A percentile compares a stretch with the other conserved stretches of the same genome.
Conservation (phyloP, 2,888 invertebrate species). For the Cyrtodaria siliqua region DNA sequence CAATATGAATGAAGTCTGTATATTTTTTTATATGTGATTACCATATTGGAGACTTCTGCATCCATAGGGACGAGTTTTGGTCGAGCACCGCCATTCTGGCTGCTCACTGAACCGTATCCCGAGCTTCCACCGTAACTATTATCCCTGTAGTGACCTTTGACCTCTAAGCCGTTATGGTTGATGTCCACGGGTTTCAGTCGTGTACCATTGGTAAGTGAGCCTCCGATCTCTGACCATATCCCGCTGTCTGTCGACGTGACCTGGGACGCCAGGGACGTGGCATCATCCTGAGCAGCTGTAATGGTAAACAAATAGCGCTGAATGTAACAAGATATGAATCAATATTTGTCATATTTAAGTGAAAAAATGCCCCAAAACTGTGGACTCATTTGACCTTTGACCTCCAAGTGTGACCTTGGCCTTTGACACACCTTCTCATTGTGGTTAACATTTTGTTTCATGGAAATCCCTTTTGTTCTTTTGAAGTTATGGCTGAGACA, state of each 20-base stretch:
- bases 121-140: constrained; percentile 77
- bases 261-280: constrained; percentile 70
- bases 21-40: not conserved
- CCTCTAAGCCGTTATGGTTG: constrained; percentile 33
- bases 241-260: constrained; percentile 76
- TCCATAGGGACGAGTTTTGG: constrained; percentile 60
- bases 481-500: too few relatives aligned
- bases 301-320: too few relatives aligned
- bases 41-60: not conserved
- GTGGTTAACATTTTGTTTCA: too few relatives aligned
- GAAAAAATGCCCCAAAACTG: too few relatives aligned
- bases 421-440: too few relatives aligned
- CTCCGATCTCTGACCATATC: constrained; percentile 63
- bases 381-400: too few relatives aligned
- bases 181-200: constrained; percentile 14
- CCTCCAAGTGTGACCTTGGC: too few relatives aligned
- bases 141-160: constrained; percentile 71
- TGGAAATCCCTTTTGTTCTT: too few relatives aligned
- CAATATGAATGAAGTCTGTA: not conserved
- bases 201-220: constrained; percentile 23
- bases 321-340: too few relatives aligned
- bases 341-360: too few relatives aligned
- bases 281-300: constrained; percentile 64
- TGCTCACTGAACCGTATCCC: constrained; percentile 77
- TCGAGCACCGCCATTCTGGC: constrained; percentile 70